These are phyloP conservation scores for Neotoxoptera formosana DNA, from an alignment of 1,140 invertebrate species.

Conservation along the genomic window DNA sequence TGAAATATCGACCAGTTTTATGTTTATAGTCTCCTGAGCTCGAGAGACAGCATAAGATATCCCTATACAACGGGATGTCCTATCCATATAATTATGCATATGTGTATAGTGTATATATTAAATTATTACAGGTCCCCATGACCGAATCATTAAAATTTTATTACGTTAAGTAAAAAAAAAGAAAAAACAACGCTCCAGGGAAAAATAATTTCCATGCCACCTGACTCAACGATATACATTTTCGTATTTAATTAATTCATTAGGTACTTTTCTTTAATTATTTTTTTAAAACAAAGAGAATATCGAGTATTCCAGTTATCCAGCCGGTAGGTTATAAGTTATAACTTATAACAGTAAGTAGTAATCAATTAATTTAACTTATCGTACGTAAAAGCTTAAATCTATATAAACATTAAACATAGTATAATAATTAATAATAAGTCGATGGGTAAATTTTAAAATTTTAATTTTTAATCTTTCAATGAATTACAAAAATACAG, in stretches of 20 bases:
- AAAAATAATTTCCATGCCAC: not conserved
- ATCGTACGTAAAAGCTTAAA: not conserved
- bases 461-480: not conserved
- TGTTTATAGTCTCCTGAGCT: too few relatives aligned
- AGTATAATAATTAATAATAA: not conserved
- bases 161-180: not conserved
- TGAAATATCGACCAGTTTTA: not conserved
- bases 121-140: not conserved
- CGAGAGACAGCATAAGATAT: too few relatives aligned
- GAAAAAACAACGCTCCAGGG: not conserved
- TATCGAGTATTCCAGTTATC: not conserved
- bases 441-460: not conserved
- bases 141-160: not conserved
- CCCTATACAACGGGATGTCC: not conserved
- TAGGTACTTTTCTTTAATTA: not conserved
- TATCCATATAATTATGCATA: not conserved
- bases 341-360: not conserved
- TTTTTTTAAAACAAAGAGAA: not conserved
- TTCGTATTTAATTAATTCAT: slow-evolving; percentile 15
- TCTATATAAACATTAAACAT: not conserved
- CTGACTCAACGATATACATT: not conserved
- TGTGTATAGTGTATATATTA: not conserved
- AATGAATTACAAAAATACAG: not conserved
- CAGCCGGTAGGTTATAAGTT: too few relatives aligned
- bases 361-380: not conserved